Base-by-base conservation (phyloP, 1,140 invertebrate genomes). In the Cydia pomonella region DNA sequence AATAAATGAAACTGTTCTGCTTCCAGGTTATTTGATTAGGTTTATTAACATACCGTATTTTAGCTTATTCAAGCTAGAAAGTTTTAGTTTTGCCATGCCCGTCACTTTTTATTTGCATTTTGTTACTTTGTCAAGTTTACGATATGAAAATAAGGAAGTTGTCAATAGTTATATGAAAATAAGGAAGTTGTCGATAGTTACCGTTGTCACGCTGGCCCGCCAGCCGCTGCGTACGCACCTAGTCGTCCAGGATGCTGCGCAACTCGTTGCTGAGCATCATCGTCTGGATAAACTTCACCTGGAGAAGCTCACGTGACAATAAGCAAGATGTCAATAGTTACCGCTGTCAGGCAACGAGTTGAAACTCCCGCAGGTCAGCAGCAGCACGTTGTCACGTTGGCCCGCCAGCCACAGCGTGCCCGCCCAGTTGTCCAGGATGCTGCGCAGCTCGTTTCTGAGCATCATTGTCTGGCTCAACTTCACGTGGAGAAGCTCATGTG, bases 391-490 rank as follows among this genome's bases (percentile, higher is more conserved):
- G 84, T 96, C 97, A 77, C 96, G 94, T 81, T 96, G 96, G 50
- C 94, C 94, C 16, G 84, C 83, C n/a, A 93, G 78, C 9, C 94
- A 90, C 3, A 94, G 82, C 72, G 94, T 94, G 80, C 95, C 93
- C 69, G 94, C 94, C 53, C 96, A 96, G 90, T 98, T 96, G 83
- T 98, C 97, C 66, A 97, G 94, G 80, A 98, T 97, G 63, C 94
- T 94, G 83, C 96, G 95, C 75, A 98, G 92, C 93, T 99, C 99
- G 89, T 98, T 97, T 93, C 98, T 97, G 76, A 99, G 93, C 98
- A 99, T 99, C 97, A 99, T 99, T 23, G 98, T 99, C 93, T 99
- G 99, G 78, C 99, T 99, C 1, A 99, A 94, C 93, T 99, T 99
- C n/a, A 99, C 99, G 93, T 99, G n/a, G n/a, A n/a, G n/a, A n/a